Conservation (phyloP, 1,140 invertebrate genomes). For the Drosophila jambulina region DNA sequence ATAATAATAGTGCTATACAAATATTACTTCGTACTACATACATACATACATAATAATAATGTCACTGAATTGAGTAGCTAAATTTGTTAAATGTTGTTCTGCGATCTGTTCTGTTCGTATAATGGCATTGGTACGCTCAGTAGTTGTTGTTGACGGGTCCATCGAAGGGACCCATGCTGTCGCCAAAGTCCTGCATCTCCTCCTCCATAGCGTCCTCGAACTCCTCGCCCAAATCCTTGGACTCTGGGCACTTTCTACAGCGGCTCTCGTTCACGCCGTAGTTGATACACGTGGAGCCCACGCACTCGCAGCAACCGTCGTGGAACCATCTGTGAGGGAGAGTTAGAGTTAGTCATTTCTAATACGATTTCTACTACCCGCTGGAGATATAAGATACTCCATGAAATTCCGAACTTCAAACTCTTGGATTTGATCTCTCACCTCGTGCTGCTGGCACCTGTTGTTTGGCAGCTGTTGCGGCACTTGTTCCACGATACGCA, state of each 20-base stretch:
- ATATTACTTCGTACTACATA: constrained; percentile 75
- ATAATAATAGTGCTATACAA: constrained; percentile 82
- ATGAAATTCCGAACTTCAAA: neutral
- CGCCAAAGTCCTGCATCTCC: constrained; percentile 81
- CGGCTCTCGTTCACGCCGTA: constrained; percentile 95
- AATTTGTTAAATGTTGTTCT: constrained; percentile 66
- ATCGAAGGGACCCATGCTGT: constrained; percentile 80
- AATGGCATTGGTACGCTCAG: constrained; percentile 63
- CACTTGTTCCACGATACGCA: constrained; percentile 96
- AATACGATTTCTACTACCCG: too few relatives aligned
- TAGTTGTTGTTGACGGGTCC: constrained; percentile 81
- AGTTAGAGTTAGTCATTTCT: too few relatives aligned
- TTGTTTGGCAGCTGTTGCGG: constrained; percentile 72
- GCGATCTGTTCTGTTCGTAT: constrained; percentile 49
- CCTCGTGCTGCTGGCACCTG: constrained; percentile 82
- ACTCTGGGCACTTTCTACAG: constrained; percentile 78
- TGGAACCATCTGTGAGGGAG: constrained; percentile 93
- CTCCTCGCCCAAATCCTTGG: constrained; percentile 71
- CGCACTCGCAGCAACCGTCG: constrained; percentile 97
- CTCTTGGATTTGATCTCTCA: constrained; percentile 9
- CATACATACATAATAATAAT: constrained; percentile 72
- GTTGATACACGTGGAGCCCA: constrained; percentile 95
- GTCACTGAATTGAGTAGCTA: constrained; percentile 81
- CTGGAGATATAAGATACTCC: too few relatives aligned
- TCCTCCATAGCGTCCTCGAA: constrained; percentile 71